Evolutionary conservation across 2,797 vertebrate species (phyloP), one percentile per base, ranked within the genome.

Genomic region (Danio tinwini): DNA sequence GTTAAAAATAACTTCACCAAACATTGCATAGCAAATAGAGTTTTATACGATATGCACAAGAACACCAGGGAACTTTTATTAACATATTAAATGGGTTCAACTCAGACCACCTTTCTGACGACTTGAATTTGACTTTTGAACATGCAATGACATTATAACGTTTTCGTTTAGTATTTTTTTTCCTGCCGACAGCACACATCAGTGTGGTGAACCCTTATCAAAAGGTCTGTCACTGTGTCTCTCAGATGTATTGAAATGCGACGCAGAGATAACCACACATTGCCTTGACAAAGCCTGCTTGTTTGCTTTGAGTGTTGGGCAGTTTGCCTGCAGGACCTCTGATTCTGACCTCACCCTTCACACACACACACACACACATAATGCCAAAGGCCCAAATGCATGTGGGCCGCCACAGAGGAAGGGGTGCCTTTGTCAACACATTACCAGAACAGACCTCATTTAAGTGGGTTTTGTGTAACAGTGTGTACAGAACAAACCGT

Each of bases 291-390:
- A 94, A 91, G 92, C 84, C 89, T 85, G 81, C 87, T 91, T 93
- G 92, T 93, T 86, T 89, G 90, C 88, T 85, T 85, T 88, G 90
- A 90, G 90, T 90, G 91, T 91, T 91, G 89, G 87, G 90, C 89
- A 86, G 82, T 75, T 86, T 88, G 90, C 88, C 88, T 90, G 88
- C 91, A 87, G 90, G 88, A 89, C 81, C 52, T 81, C 89, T 89
- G 90, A 89, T 89, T 89, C 87, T 93, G 92, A 93, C 92, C 92
- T 93, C 92, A 93, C 90, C 87, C 85, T 81, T 88, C 91, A 85
- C 85, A 82, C 86, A 89, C 83, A 86, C 83, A 82, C n/a, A 89
- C 84, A 86, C 83, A 83, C 88, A 86, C 84, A 88, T 88, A 90
- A 89, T 90, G 85, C 88, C 86, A 86, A 61, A 56, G 39, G 53